These are phyloP conservation scores for Dromococcyx pavoninus DNA, from an alignment of 2,797 vertebrate genomes.

Conservation along the genomic window DNA sequence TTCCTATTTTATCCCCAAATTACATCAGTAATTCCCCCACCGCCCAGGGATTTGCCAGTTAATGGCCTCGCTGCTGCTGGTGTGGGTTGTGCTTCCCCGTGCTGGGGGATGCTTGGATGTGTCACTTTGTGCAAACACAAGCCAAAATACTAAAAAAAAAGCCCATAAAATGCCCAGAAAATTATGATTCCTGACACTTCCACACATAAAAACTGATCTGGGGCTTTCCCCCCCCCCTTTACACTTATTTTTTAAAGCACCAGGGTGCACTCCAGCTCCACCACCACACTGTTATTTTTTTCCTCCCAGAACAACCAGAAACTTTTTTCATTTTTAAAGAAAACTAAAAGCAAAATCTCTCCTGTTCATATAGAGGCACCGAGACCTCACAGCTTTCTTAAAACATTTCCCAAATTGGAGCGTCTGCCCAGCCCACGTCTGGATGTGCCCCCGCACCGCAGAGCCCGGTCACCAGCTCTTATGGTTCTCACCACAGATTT, in stretches of 20 bases:
- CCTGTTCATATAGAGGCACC: not conserved
- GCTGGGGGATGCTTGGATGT: not conserved
- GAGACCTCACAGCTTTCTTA: slow-evolving; percentile 19
- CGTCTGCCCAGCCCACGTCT: slow-evolving; percentile 3
- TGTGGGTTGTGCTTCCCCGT: accelerated
- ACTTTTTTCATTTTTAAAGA: not conserved
- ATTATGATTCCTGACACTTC: not conserved
- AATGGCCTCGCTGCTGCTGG: not conserved
- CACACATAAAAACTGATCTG: accelerated
- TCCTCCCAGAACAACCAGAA: not conserved
- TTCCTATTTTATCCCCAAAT: slow-evolving; percentile 12
- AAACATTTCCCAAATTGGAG: not conserved
- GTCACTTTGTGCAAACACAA: not conserved
- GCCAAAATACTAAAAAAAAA: not conserved
- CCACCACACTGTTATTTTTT: not conserved
- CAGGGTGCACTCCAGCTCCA: not conserved
- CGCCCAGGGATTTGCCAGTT: not conserved
- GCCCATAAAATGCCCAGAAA: not conserved
- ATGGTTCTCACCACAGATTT: not conserved
- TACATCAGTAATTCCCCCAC: not conserved
- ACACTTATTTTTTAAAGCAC: not conserved
- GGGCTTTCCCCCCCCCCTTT: not conserved
- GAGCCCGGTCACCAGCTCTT: not conserved
- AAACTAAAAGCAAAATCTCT: not conserved
- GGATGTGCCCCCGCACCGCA: not conserved